A percentile compares a stretch with the other conserved stretches of the same genome.
Conservation (phyloP, 2,797 vertebrate species). For the Balearica regulorum region DNA sequence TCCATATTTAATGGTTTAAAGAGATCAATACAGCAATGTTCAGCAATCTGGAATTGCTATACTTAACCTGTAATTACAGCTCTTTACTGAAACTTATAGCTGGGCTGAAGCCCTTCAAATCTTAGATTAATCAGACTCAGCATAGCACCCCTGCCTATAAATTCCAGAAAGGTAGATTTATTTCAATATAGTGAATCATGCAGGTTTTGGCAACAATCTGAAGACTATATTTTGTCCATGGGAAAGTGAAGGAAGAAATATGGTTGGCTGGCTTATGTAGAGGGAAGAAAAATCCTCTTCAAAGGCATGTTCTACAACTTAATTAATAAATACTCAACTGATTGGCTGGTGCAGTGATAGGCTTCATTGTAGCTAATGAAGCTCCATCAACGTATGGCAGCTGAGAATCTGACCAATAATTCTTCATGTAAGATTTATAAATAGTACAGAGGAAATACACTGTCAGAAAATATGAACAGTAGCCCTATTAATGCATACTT, state of each 20-base stretch:
- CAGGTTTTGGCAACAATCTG: conserved; percentile 36
- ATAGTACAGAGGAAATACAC: conserved; percentile 23
- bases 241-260: conserved; percentile 23
- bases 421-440: conserved; percentile 38
- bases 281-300: not conserved
- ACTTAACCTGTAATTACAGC: conserved; percentile 50
- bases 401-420: conserved; percentile 25
- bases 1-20: conserved; percentile 49
- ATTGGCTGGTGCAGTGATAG: conserved; percentile 20
- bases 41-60: conserved; percentile 29
- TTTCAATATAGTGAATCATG: not conserved
- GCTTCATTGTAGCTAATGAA: conserved; percentile 38
- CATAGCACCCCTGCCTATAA: not conserved
- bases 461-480: conserved; percentile 37
- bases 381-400: conserved; percentile 12
- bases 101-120: conserved; percentile 48
- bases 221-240: not conserved
- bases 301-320: conserved; percentile 24
- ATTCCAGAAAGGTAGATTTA: conserved; percentile 46
- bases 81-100: conserved; percentile 50
- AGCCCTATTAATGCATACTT: conserved; percentile 2
- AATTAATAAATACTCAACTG: conserved; percentile 26
- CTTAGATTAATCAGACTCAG: conserved; percentile 45
- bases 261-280: not conserved
- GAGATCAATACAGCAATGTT: conserved; percentile 31